A percentile compares a stretch with the other conserved stretches of the same genome.
phyloP scores from a whole-genome alignment of 2,113 vertebrate genomes.

The Salvator merianae region DNA sequence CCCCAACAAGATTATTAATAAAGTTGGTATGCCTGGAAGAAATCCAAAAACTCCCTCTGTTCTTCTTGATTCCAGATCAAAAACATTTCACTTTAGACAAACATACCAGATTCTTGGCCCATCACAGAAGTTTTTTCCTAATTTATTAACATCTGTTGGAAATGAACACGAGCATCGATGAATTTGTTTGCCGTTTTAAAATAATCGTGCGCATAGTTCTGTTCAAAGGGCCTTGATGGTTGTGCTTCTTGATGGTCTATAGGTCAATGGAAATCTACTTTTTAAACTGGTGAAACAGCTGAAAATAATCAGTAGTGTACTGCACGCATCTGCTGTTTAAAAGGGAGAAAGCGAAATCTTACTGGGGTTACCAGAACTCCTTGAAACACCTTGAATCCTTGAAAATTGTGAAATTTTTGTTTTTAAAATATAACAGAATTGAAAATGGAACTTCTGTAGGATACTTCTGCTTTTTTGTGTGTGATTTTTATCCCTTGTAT shows the following conservation, averaged over 20 bases:
- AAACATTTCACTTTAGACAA: too few species aligned
- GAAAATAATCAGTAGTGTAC: too few species aligned
- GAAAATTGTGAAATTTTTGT: neutral
- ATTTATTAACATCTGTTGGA: neutral
- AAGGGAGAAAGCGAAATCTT: neutral
- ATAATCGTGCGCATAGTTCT: neutral
- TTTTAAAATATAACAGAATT: neutral
- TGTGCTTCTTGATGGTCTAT: neutral
- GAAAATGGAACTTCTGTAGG: neutral
- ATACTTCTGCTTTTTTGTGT: neutral
- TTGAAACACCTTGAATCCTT: too few species aligned
- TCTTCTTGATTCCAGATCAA: neutral
- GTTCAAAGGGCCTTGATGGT: neutral
- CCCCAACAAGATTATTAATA: neutral
- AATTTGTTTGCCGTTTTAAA: neutral
- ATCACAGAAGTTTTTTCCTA: neutral
- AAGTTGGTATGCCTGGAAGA: neutral
- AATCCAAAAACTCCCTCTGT: too few species aligned
- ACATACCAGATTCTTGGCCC: neutral
- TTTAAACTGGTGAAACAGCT: neutral
- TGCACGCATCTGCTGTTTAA: too few species aligned
- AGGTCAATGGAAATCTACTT: neutral
- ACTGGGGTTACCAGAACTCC: neutral
- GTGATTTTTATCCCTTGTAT: neutral
- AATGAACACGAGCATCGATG: neutral